A percentile compares a stretch with the other conserved stretches of the same genome.
Evolutionary conservation across 2,113 vertebrate genomes (phyloP).

Genomic region (Cottus gobio): DNA sequence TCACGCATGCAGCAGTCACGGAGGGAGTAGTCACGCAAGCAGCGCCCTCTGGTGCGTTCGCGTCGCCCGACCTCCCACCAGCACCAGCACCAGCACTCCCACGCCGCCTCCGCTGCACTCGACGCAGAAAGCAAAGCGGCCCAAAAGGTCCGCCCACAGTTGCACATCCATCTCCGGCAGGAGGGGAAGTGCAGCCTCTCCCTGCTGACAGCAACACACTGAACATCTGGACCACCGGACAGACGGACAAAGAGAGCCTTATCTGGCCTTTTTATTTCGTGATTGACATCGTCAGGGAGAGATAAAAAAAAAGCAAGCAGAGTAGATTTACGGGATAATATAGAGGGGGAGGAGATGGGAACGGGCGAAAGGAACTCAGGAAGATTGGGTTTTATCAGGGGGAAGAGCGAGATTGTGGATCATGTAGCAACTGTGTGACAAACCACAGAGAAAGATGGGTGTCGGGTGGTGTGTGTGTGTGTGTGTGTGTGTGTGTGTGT

Average conservation of each 20-base stretch:
- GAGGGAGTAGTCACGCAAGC: no score
- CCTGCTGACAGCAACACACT: constrained; percentile 5
- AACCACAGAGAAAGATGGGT: constrained; percentile 4
- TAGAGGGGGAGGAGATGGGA: not conserved
- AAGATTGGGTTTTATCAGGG: constrained; percentile 11
- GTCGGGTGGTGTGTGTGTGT: constrained; percentile 3
- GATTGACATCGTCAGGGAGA: constrained; percentile 61
- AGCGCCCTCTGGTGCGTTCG: not conserved
- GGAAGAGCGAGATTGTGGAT: constrained; percentile 7
- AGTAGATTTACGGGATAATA: constrained; percentile 11
- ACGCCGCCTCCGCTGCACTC: constrained; percentile 20
- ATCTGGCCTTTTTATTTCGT: constrained; percentile 63
- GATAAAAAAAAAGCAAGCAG: constrained; percentile 30
- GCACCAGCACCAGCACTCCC: not conserved
- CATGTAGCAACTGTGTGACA: constrained; percentile 26
- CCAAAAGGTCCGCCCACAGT: constrained; percentile 8
- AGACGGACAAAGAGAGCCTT: constrained; percentile 4
- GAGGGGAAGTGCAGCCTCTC: constrained; percentile 6
- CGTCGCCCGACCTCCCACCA: not conserved
- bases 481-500: not conserved
- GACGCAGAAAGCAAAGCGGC: constrained; percentile 19
- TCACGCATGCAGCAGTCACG: not conserved
- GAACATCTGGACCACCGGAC: constrained; percentile 28
- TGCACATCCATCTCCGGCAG: constrained; percentile 14
- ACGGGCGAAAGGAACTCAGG: not conserved